Conservation (phyloP, 64 coral and sea anemone genomes). For the Actinia equina region DNA sequence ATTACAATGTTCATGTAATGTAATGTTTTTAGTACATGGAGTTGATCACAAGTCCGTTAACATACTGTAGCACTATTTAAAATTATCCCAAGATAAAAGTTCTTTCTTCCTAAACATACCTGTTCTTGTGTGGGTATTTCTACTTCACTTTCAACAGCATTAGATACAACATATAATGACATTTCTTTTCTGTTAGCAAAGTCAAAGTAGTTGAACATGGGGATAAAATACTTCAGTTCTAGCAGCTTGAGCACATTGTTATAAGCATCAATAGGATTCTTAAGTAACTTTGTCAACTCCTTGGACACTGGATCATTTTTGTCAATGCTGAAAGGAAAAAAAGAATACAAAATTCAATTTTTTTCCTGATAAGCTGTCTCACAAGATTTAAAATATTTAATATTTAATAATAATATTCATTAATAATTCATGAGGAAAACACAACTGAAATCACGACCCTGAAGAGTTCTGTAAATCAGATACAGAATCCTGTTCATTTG, state of each 20-base stretch:
- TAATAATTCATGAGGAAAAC: too few relatives aligned
- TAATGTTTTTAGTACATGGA: too few relatives aligned
- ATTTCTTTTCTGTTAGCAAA: conserved; percentile 90
- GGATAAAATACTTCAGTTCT: conserved; percentile 81
- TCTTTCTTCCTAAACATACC: conserved; percentile 17
- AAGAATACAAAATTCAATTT: not conserved
- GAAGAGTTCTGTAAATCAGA: too few relatives aligned
- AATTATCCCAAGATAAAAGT: too few relatives aligned
- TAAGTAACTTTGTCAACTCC: conserved; percentile 84
- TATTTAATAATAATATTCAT: too few relatives aligned
- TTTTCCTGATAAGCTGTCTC: not conserved
- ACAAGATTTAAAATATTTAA: not conserved
- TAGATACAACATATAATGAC: conserved; percentile 85
- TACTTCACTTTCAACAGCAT: conserved; percentile 89
- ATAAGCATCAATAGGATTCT: conserved; percentile 98
- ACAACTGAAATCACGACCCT: too few relatives aligned
- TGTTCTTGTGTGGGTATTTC: conserved; percentile 88
- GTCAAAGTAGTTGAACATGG: conserved; percentile 92
- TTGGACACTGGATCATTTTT: conserved; percentile 96
- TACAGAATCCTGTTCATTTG: too few relatives aligned
- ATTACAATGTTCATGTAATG: too few relatives aligned
- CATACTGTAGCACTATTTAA: too few relatives aligned
- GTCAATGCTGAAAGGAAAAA: conserved; percentile 65
- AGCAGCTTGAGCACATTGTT: conserved; percentile 86
- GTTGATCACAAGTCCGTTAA: too few relatives aligned